Conservation (phyloP, 2,797 vertebrate species). For the Choloepus didactylus region DNA sequence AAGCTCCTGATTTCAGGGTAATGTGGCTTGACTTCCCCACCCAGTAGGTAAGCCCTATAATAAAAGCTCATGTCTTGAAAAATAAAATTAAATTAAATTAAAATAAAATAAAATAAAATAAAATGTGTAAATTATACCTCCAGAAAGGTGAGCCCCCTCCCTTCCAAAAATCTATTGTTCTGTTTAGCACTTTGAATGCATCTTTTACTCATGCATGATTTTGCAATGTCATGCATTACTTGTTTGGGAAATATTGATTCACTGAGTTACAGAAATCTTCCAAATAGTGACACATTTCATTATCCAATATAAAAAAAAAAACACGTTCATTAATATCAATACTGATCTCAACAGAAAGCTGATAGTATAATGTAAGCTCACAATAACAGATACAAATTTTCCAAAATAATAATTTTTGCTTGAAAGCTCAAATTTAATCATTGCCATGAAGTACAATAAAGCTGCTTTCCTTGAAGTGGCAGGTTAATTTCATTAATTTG, state of each 20-base stretch:
- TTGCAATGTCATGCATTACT: background rate
- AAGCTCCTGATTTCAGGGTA: too few relatives aligned
- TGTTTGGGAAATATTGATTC: background rate
- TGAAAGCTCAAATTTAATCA: background rate
- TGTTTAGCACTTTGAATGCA: background rate
- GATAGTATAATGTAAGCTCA: background rate
- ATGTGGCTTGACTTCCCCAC: too few relatives aligned
- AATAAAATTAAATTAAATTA: too few relatives aligned
- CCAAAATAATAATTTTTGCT: slow-evolving; percentile 14
- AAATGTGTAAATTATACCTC: background rate
- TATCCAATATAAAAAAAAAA: background rate
- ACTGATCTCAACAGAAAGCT: slow-evolving; percentile 6
- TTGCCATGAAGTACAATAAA: background rate
- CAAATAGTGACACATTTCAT: slow-evolving; percentile 7
- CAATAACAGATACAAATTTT: background rate
- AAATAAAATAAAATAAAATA: too few relatives aligned
- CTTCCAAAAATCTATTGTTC: too few relatives aligned
- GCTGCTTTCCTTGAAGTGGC: background rate
- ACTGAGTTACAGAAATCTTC: background rate
- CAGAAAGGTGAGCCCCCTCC: background rate
- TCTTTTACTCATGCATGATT: background rate
- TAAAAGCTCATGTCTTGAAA: too few relatives aligned
- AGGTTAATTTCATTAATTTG: background rate
- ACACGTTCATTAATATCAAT: background rate
- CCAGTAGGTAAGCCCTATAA: too few relatives aligned